Evolutionary conservation across 2,797 vertebrate species (phyloP), one percentile per base, ranked within the genome.

Genomic region (Ambastaia sidthimunki): DNA sequence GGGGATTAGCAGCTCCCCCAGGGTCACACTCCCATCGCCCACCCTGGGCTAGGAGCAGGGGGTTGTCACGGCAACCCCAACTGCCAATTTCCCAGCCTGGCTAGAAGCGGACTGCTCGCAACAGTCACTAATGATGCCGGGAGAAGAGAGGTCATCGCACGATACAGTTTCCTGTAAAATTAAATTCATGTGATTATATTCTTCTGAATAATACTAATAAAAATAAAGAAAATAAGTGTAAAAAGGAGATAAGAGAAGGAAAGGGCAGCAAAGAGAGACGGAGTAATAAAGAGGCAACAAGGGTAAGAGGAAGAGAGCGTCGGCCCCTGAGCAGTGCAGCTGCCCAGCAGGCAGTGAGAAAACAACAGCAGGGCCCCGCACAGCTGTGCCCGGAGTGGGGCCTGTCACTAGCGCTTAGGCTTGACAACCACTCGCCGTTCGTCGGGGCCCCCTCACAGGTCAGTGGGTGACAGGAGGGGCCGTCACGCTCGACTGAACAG

Each of bases 331-430:
- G 72, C 73, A 28, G 73, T 81, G 74, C 68, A 76, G 62, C 65
- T 67, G 70, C 88, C 88, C 85, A 94, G 93, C 91, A 94, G 94
- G 93, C 91, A 92, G 93, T 94, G 93, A 94, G 94, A 94, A 92
- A 92, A 94, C 92, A 95, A 94, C 93, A 94, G 93, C 63, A 93
- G 92, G 93, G 92, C 93, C 92, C 92, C 92, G 92, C 94, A 92
- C 95, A 96, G 95, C 95, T 96, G 95, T 93, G 94, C 94, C 94
- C 93, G 91, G 78, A 95, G 94, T 94, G 92, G 74, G 92, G 93
- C 90, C 94, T 96, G 95, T 96, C 95, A 95, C 92, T 93, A 95
- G 85, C 88, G 90, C 92, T 96, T 95, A 96, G 86, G 90, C 89
- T 41, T 95, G 94, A 96, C 93, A 93, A 93, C 93, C 89, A 92